A percentile compares a stretch with the other conserved stretches of the same genome.
phyloP scores from a whole-genome alignment of 1,140 invertebrate genomes.

The Drosophila navojoa region DNA sequence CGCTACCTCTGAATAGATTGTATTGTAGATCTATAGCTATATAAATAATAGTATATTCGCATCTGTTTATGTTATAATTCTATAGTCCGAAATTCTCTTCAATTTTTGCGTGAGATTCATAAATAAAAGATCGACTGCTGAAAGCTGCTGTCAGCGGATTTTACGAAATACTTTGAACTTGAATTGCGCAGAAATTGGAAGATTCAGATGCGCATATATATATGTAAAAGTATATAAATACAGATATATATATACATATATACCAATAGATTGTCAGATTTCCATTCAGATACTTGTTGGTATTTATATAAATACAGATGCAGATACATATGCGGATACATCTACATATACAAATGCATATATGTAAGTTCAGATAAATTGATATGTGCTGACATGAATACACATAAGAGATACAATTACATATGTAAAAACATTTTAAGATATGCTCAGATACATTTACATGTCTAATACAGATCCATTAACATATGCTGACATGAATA shows the following conservation, averaged over 20 bases:
- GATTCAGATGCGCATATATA: background rate
- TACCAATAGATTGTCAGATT: background rate
- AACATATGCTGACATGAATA: background rate
- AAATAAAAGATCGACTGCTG: conserved; percentile 18
- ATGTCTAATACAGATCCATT: background rate
- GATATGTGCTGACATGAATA: too few relatives aligned
- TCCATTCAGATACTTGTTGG: background rate
- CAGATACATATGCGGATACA: too few relatives aligned
- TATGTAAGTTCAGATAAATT: too few relatives aligned
- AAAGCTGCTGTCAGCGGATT: conserved; percentile 22
- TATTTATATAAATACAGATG: too few relatives aligned
- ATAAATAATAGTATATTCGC: background rate
- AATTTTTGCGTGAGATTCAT: conserved; percentile 21
- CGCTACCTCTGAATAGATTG: conserved; percentile 17
- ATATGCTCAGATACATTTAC: background rate
- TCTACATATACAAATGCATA: background rate
- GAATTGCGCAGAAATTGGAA: conserved; percentile 43
- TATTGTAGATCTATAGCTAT: conserved; percentile 2
- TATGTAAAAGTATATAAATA: background rate
- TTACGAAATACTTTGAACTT: conserved; percentile 31
- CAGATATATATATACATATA: background rate
- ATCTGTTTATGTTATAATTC: conserved; percentile 5
- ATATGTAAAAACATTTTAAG: background rate
- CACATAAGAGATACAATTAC: too few relatives aligned
- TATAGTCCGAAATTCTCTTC: background rate